Evolutionary conservation across 2,113 vertebrate species (phyloP), one percentile per base, ranked within the genome.

Genomic region (Thalassarche chlororhynchos): DNA sequence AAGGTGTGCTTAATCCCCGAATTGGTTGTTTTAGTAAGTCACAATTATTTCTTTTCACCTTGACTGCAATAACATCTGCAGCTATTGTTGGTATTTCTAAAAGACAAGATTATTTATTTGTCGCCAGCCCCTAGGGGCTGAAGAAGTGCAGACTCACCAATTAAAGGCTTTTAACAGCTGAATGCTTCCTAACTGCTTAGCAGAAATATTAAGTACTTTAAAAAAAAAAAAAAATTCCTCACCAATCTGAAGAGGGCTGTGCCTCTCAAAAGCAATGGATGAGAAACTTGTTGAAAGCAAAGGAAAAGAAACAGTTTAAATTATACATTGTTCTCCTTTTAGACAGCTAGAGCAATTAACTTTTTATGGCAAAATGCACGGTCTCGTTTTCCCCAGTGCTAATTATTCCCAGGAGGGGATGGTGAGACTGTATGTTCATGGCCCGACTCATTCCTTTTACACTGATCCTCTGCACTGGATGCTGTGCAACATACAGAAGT

Each of bases 161-260:
- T 97, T 95, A 97, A 97, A 97, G 83, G 83, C 85, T 96, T 97
- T 96, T 95, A 97, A 87, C 96, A 97, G 94, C 76, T 97, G 94
- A 93, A 85, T 93, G 66, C 47, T 89, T 97, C 71, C 89, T 96
- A 86, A 70, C 46, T 90, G 77, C 74, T 86, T 93, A 72, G 65
- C 60, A 93, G 70, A 91, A 96, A 52, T 15, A 90, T 91, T 94
- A 93, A 75, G 52, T 49, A 79, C 68, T 83, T 75, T 1, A 36
- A 62, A 69, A 44, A 65, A 54, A 74, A 54, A 29, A 51, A 42
- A 49, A 90, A 49, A 46, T 20, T 17, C 21, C n/a, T 87, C 42
- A 74, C 32, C 31, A 38, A 17, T 82, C 36, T 82, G 65, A 79
- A 76, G 58, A 93, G 25, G 46, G 17, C 8, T 79, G 13, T 23